phyloP scores from a whole-genome alignment of 2,797 vertebrate genomes.

The Glossophaga mutica region DNA sequence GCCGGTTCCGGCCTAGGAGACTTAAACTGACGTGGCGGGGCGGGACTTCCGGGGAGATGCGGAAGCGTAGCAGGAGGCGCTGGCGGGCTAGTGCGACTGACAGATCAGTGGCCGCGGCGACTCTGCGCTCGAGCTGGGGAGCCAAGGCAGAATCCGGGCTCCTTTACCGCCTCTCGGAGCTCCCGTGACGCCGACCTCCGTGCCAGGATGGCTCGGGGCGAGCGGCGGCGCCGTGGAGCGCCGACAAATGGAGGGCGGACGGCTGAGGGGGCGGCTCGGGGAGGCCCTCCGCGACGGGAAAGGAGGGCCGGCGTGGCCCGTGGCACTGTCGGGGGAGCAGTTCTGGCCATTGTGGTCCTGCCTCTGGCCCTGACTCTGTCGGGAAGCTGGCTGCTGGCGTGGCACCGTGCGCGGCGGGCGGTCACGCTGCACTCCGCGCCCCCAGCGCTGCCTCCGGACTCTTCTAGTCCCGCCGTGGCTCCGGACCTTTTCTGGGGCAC shows the following conservation, averaged over 20 bases:
- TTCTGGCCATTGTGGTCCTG: slow-evolving; percentile 44
- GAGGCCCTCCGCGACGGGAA: not conserved
- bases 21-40: slow-evolving; percentile 20
- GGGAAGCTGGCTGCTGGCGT: slow-evolving; percentile 86
- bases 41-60: slow-evolving; percentile 52
- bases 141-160: fast-evolving
- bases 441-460: slow-evolving; percentile 82
- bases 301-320: not conserved
- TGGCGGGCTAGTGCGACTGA: fast-evolving
- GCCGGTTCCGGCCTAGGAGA: not conserved
- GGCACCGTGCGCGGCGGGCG: slow-evolving; percentile 82
- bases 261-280: not conserved
- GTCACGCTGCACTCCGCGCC: slow-evolving; percentile 87
- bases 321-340: not conserved
- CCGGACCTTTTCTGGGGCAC: slow-evolving; percentile 93
- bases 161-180: not conserved
- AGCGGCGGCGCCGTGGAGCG: slow-evolving; percentile 52
- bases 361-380: slow-evolving; percentile 68
- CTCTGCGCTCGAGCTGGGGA: fast-evolving
- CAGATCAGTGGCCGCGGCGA: fast-evolving
- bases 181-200: not conserved
- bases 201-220: slow-evolving; percentile 58
- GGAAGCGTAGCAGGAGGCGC: not conserved
- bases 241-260: not conserved
- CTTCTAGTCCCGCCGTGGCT: slow-evolving; percentile 83